These are phyloP conservation scores for Selene dorsalis DNA, from an alignment of 2,797 vertebrate genomes.

Conservation along the genomic window DNA sequence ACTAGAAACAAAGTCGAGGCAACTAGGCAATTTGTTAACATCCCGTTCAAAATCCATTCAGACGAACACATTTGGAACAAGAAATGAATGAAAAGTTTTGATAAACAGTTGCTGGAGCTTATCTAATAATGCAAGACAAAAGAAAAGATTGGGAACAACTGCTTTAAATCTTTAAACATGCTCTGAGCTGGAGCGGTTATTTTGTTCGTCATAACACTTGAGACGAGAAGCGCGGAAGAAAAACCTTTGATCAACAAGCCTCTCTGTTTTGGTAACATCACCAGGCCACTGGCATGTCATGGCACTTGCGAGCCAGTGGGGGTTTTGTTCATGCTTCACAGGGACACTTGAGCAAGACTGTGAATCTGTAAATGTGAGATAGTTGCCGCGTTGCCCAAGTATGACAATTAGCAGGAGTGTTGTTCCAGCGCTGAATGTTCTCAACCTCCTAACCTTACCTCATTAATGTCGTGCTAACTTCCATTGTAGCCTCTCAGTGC, in stretches of 20 bases:
- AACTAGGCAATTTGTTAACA: neutral
- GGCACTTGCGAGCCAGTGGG: constrained; percentile 19
- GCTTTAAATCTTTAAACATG: neutral
- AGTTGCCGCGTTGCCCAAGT: constrained; percentile 23
- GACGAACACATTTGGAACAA: neutral
- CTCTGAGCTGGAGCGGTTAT: constrained; percentile 25
- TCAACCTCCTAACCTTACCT: constrained; percentile 49
- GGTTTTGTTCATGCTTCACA: constrained; percentile 12
- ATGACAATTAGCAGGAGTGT: constrained; percentile 58
- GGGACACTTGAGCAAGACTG: constrained; percentile 37
- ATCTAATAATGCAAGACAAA: constrained; percentile 10
- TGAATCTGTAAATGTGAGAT: constrained; percentile 19
- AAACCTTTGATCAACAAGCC: constrained; percentile 26
- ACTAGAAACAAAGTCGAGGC: neutral
- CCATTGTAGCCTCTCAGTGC: constrained; percentile 1
- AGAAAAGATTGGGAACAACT: neutral
- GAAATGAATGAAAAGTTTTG: neutral
- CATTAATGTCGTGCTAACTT: constrained; percentile 55
- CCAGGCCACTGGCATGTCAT: neutral
- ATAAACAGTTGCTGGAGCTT: neutral
- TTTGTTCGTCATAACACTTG: constrained; percentile 11
- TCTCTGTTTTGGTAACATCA: constrained; percentile 33
- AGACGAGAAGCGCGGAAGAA: constrained; percentile 20
- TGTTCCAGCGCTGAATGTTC: constrained; percentile 33
- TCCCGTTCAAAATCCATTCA: constrained; percentile 5